These are phyloP conservation scores for Ciconia maguari DNA, from an alignment of 2,113 vertebrate species.

Conservation along the genomic window DNA sequence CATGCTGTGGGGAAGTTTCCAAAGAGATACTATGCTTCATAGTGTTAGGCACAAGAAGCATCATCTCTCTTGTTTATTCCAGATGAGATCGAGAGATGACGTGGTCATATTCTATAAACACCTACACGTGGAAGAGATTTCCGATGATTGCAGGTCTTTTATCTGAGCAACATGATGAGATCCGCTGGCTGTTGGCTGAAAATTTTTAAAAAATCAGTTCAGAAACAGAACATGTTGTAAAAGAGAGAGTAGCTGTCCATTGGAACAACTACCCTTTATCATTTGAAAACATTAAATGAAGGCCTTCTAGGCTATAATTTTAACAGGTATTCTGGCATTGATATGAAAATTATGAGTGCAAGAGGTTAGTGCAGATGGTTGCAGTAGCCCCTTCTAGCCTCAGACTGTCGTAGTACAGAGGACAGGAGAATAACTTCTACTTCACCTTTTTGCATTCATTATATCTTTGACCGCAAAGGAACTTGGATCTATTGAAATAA, in stretches of 20 bases:
- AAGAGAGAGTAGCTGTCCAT: neutral
- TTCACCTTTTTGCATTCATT: neutral
- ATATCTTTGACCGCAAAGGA: neutral
- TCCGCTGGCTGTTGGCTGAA: neutral
- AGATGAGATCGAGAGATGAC: neutral
- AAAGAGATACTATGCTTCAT: neutral
- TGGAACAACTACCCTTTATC: neutral
- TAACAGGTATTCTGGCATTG: neutral
- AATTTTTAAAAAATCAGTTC: neutral
- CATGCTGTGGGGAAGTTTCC: neutral
- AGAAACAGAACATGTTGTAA: neutral
- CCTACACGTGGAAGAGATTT: neutral
- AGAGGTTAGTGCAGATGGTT: neutral
- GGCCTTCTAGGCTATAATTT: neutral
- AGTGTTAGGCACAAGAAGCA: neutral
- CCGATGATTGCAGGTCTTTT: neutral
- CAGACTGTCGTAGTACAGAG: neutral
- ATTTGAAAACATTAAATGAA: neutral
- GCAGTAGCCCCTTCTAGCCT: neutral
- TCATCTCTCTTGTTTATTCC: neutral
- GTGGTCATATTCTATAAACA: neutral
- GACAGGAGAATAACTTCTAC: neutral
- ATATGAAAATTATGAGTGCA: neutral
- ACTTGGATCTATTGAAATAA: neutral
- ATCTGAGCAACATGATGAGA: neutral